Evolutionary conservation across 1,140 invertebrate species (phyloP).

Genomic region (Frieseomelitta varia): DNA sequence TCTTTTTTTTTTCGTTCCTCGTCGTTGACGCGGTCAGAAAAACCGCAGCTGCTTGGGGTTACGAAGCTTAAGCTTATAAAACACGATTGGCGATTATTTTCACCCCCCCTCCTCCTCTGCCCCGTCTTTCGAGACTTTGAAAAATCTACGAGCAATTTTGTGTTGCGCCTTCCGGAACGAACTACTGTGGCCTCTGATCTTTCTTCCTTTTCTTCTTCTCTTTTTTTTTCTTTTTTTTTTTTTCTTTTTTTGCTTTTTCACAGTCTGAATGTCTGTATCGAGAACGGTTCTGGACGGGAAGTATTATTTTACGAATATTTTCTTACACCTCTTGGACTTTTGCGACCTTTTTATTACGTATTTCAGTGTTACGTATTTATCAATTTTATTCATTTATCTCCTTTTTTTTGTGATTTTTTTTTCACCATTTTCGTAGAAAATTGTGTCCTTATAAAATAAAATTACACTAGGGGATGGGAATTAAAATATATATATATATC

Average conservation of each 20-base stretch:
- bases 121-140: slow-evolving; percentile 11
- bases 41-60: slow-evolving; percentile 44
- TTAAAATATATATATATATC: too few species aligned
- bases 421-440: neutral
- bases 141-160: slow-evolving; percentile 47
- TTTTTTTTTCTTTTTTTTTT: neutral
- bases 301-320: neutral
- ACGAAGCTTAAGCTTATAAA: slow-evolving; percentile 59
- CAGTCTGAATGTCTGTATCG: too few species aligned
- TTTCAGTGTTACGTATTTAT: neutral
- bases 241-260: neutral
- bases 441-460: neutral
- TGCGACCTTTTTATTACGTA: neutral
- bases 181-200: neutral
- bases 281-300: slow-evolving; percentile 15
- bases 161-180: neutral
- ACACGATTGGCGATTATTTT: neutral
- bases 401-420: too few species aligned
- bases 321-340: neutral
- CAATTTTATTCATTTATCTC: neutral
- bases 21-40: neutral
- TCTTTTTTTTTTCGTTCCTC: neutral
- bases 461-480: neutral
- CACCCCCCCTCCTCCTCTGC: neutral
- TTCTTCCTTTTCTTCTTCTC: neutral